Evolutionary conservation across 2,113 vertebrate genomes (phyloP).

Genomic region (Entelurus aequoreus): DNA sequence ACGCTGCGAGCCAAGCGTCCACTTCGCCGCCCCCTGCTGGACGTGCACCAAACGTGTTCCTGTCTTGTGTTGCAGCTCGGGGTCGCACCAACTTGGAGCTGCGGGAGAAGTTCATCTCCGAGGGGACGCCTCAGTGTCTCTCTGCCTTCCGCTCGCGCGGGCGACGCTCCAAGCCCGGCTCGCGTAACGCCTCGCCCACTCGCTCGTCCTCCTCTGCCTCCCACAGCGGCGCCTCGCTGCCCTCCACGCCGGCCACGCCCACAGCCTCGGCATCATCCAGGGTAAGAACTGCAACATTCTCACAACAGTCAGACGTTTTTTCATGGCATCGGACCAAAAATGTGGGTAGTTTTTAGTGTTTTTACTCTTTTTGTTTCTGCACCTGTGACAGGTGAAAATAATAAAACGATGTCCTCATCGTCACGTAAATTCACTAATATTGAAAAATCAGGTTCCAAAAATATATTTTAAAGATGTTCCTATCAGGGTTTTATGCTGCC

Average conservation of each 20-base stretch:
- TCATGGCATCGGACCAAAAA: no score
- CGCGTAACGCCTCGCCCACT: conserved; percentile 89
- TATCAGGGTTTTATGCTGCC: no score
- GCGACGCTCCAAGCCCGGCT: conserved; percentile 91
- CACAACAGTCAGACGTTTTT: no score
- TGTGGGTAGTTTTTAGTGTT: no score
- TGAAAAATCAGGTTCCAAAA: no score
- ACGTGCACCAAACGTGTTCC: conserved; percentile 5
- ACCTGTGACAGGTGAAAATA: no score
- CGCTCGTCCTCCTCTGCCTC: conserved; percentile 95
- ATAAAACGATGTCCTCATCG: no score
- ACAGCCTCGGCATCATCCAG: conserved; percentile 87
- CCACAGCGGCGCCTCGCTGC: conserved; percentile 91
- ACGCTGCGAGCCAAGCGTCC: conserved; percentile 39
- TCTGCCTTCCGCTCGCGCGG: conserved; percentile 91
- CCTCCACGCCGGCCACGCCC: conserved; percentile 87
- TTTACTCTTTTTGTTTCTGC: no score
- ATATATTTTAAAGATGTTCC: no score
- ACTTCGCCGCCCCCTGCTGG: conserved; percentile 46
- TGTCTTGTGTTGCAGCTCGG: conserved; percentile 73
- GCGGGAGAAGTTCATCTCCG: conserved; percentile 96
- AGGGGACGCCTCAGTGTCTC: conserved; percentile 89
- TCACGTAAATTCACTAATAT: no score
- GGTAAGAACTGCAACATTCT: conserved; percentile 65
- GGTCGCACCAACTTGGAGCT: conserved; percentile 97